Evolutionary conservation across 1,140 invertebrate genomes (phyloP).

Genomic region (Conus betulinus): DNA sequence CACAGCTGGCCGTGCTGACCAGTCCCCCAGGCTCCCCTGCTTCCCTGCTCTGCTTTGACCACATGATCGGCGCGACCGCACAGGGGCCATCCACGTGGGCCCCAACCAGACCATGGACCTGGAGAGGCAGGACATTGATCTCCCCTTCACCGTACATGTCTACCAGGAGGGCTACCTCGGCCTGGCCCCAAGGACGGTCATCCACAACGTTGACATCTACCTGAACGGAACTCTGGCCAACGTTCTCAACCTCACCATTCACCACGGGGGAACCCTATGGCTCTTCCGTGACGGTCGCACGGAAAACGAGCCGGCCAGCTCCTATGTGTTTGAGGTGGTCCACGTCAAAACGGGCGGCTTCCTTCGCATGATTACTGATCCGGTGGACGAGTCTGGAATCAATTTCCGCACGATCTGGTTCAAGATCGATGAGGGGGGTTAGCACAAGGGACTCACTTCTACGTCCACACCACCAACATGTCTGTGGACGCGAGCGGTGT

Average conservation of each 20-base stretch:
- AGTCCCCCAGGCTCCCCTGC: slow-evolving; percentile 50
- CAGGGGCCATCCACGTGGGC: slow-evolving; percentile 63
- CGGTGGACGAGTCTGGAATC: slow-evolving; percentile 57
- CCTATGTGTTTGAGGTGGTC: slow-evolving; percentile 58
- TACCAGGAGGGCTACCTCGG: slow-evolving; percentile 62
- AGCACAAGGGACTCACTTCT: slow-evolving; percentile 59
- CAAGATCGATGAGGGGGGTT: slow-evolving; percentile 64
- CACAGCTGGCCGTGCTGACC: slow-evolving; percentile 63
- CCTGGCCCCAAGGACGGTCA: slow-evolving; percentile 58
- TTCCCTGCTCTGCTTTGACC: slow-evolving; percentile 53
- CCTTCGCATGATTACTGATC: slow-evolving; percentile 64
- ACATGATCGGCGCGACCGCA: slow-evolving; percentile 69
- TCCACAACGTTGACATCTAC: slow-evolving; percentile 62
- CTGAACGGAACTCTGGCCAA: slow-evolving; percentile 64
- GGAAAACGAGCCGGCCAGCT: slow-evolving; percentile 41
- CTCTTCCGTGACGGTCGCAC: slow-evolving; percentile 59
- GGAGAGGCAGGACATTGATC: slow-evolving; percentile 55
- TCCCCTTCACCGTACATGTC: slow-evolving; percentile 65
- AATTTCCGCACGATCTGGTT: slow-evolving; percentile 51
- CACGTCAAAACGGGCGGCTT: slow-evolving; percentile 63
- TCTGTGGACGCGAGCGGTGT: slow-evolving; percentile 60
- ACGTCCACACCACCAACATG: slow-evolving; percentile 59
- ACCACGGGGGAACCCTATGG: slow-evolving; percentile 60
- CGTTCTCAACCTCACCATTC: slow-evolving; percentile 62
- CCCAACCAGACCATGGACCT: slow-evolving; percentile 61